These are phyloP conservation scores for Ptychadena robeensis DNA, from an alignment of 2,797 vertebrate genomes.

Conservation along the genomic window DNA sequence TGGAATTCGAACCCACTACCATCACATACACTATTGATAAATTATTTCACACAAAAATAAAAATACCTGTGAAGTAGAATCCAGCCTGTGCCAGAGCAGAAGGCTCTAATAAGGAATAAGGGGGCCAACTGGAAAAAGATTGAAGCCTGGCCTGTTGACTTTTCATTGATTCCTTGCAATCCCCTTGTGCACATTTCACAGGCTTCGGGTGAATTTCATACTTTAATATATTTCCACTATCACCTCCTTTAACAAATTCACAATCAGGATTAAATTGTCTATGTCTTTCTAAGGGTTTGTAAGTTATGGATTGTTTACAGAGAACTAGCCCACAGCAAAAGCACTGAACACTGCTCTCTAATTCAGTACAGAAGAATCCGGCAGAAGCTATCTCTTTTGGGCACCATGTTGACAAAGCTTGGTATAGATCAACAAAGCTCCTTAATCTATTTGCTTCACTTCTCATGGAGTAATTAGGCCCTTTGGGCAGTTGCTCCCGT, in stretches of 20 bases:
- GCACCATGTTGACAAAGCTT: constrained; percentile 2
- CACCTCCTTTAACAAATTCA: constrained; percentile 57
- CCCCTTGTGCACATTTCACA: not conserved
- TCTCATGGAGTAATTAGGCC: constrained; percentile 64
- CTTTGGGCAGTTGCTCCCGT: constrained; percentile 35
- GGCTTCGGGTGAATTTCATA: constrained; percentile 40
- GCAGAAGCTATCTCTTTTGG: constrained; percentile 54
- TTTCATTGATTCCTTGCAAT: rapidly evolving
- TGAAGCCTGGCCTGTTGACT: not conserved
- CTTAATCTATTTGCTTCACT: constrained; percentile 64
- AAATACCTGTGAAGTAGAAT: constrained; percentile 61
- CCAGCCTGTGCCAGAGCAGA: constrained; percentile 25
- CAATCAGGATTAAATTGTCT: constrained; percentile 27
- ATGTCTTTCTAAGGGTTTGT: constrained; percentile 7
- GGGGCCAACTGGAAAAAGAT: constrained; percentile 28
- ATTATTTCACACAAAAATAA: not conserved
- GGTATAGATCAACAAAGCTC: constrained; percentile 7
- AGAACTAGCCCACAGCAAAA: constrained; percentile 61
- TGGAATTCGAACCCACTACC: no score
- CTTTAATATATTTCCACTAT: constrained; percentile 53
- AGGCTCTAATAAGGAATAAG: constrained; percentile 21
- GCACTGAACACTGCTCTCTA: constrained; percentile 46
- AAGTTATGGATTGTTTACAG: not conserved
- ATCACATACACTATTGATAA: no score
- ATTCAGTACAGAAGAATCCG: constrained; percentile 45